Evolutionary conservation across 2,888 invertebrate species (phyloP), one percentile per base, ranked within the genome.

Genomic region (Drosophila melanosoma): DNA sequence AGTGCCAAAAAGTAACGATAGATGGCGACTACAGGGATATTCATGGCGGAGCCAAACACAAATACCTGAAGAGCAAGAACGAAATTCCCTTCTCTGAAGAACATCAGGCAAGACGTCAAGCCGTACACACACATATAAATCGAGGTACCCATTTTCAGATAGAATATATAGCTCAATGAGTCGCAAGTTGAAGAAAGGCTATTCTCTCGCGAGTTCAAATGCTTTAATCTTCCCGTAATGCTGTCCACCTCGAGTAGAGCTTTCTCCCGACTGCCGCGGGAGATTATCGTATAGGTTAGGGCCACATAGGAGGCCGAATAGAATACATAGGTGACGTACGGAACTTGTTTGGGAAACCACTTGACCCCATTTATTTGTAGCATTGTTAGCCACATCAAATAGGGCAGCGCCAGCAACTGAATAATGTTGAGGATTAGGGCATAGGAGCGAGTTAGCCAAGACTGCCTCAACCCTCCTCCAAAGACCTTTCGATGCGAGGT

Each of bases 1-100:
- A 88, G 11, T 0, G 71, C 60, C 12, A 83, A 29, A 17, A 68
- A 88, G 17, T 81, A 85, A 0, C 81, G 56, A 57, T 81, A 67
- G 29, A 6, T 29, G 29, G 29, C 29, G 29, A 29, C 29, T 29
- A 29, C 5, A 5, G 29, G 29, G 29, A 29, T 29, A 5, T 29
- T 29, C 29, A 1, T 0, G 36, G 7, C 6, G 36, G 7, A 15
- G 38, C 38, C 17, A 8, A 1, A 4, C 10, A n/a, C 10, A 40
- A 40, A 40, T 0, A n/a, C 1, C n/a, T 40, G 38, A n/a, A 40
- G 10, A n/a, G 3, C 17, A 10, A 40, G 3, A 10, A 40, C 4
- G 8, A 10, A 17, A 40, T 40, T 40, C 4, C 0, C 10, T 4
- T 4, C 2, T 17, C 17, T 3, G 10, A 10, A 10, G 3, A 40